These are phyloP conservation scores for Hypocryptadius cinnamomeus DNA, from an alignment of 2,113 vertebrate genomes.

Conservation along the genomic window DNA sequence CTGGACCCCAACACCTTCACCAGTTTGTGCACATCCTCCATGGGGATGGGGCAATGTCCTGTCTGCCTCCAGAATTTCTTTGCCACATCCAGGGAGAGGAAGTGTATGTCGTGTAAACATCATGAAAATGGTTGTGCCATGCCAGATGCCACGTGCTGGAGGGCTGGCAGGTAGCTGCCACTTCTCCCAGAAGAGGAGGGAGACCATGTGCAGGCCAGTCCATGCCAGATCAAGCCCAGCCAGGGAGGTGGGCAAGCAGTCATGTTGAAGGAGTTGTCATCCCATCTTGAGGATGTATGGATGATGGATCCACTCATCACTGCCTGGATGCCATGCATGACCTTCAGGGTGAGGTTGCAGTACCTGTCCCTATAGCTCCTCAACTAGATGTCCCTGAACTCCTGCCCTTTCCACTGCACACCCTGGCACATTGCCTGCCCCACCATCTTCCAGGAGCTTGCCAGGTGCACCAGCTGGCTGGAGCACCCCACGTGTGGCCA, in stretches of 20 bases:
- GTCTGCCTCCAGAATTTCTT: not conserved
- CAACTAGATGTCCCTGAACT: not conserved
- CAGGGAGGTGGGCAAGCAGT: not conserved
- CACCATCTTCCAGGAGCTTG: not conserved
- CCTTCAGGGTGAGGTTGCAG: conserved; percentile 22
- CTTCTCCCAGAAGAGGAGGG: conserved; percentile 1
- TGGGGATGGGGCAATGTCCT: rapidly evolving
- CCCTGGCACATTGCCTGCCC: not conserved
- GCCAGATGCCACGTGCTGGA: not conserved
- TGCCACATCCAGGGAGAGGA: not conserved
- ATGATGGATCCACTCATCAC: not conserved
- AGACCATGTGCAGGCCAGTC: not conserved
- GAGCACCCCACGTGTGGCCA: rapidly evolving
- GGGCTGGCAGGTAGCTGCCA: not conserved
- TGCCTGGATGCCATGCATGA: not conserved
- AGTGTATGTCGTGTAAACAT: not conserved
- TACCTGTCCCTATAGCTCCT: not conserved
- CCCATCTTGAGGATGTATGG: not conserved
- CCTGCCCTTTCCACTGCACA: not conserved
- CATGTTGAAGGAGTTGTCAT: not conserved
- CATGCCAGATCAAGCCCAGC: not conserved
- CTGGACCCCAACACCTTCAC: not conserved
- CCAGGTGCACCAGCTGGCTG: not conserved
- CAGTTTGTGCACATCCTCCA: not conserved
- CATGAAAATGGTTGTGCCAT: not conserved